Evolutionary conservation across 2,888 invertebrate genomes (phyloP).

Genomic region (Hydrotaea cyrtoneurina): DNA sequence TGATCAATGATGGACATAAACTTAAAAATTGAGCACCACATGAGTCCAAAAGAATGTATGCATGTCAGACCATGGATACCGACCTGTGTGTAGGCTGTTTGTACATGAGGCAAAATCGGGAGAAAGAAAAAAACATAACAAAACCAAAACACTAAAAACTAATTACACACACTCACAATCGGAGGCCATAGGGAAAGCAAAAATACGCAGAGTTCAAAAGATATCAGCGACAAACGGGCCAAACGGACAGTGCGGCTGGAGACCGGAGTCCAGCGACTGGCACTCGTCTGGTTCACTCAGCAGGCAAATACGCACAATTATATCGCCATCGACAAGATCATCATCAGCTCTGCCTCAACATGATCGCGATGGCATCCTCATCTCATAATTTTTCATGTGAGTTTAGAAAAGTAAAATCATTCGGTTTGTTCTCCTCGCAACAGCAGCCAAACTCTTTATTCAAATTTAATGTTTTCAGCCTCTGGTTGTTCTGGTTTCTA

Average conservation of each 20-base stretch:
- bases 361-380: constrained; percentile 18
- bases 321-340: constrained; percentile 43
- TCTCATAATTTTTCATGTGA: constrained; percentile 41
- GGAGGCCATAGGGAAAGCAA: constrained; percentile 27
- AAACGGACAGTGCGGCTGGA: neutral
- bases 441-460: neutral
- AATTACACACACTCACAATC: constrained; percentile 20
- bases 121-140: constrained; percentile 28
- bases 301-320: constrained; percentile 42
- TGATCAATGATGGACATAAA: constrained; percentile 67
- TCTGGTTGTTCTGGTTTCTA: neutral
- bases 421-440: constrained; percentile 43
- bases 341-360: constrained; percentile 36
- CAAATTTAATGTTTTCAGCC: neutral
- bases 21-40: constrained; percentile 62
- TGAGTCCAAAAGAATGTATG: constrained; percentile 43
- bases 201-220: constrained; percentile 53
- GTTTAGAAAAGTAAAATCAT: constrained; percentile 24
- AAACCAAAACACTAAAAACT: constrained; percentile 53
- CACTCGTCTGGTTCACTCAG: neutral
- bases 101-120: constrained; percentile 10
- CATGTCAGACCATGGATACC: neutral
- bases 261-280: neutral
- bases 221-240: constrained; percentile 53
- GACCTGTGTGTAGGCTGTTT: neutral